These are phyloP conservation scores for Nyctibius bracteatus DNA, from an alignment of 2,113 vertebrate genomes.

Conservation along the genomic window DNA sequence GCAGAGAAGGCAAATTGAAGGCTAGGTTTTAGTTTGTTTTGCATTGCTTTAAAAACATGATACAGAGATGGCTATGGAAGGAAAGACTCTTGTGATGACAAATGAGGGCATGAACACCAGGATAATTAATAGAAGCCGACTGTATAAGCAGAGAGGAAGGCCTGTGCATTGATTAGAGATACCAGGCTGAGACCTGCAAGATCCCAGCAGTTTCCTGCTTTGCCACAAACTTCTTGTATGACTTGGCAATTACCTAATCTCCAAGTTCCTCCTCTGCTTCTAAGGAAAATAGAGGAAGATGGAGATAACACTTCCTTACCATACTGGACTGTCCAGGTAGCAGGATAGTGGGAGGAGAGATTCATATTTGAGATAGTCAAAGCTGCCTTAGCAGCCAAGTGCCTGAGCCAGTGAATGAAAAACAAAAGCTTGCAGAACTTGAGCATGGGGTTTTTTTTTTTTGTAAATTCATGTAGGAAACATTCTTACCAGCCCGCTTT, in stretches of 20 bases:
- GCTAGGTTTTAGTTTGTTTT: neutral
- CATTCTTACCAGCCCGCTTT: neutral
- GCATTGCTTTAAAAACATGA: neutral
- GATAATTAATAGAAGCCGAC: neutral
- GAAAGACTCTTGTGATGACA: neutral
- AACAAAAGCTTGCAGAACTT: neutral
- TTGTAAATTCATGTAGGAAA: neutral
- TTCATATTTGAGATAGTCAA: neutral
- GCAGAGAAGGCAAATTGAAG: neutral
- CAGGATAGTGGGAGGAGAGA: neutral
- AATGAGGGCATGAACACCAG: neutral
- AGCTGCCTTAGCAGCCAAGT: neutral
- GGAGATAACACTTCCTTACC: neutral
- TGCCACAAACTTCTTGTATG: constrained; percentile 1
- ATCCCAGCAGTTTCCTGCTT: constrained; percentile 25
- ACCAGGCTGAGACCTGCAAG: neutral
- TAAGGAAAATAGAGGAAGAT: constrained; percentile 13
- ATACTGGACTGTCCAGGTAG: neutral
- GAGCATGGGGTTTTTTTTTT: neutral
- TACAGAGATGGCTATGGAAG: neutral
- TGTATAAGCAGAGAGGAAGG: neutral
- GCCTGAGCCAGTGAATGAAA: neutral
- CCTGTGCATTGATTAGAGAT: neutral
- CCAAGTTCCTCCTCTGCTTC: neutral
- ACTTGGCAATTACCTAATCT: constrained; percentile 6